Percentiles rank a stretch among this genome's conserved stretches.
These are phyloP conservation scores for Lasaia peninsularis DNA, from an alignment of 1,140 invertebrate genomes.

Conservation along the genomic window DNA sequence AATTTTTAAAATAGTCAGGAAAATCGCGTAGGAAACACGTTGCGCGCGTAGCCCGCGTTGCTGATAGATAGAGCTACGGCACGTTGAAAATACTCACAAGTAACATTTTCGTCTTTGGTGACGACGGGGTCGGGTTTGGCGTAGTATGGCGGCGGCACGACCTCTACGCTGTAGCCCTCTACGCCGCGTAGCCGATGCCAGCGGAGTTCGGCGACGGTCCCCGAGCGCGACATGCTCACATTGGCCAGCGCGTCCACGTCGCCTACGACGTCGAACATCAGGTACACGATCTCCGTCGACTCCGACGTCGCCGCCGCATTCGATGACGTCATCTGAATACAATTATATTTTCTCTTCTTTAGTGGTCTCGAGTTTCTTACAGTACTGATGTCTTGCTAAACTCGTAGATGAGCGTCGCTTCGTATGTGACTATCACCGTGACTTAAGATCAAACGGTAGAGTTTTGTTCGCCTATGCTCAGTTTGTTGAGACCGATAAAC, in stretches of 20 bases:
- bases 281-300: constrained; percentile 76
- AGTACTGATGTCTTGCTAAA: too few species aligned
- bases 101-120: constrained; percentile 64
- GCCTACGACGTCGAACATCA: constrained; percentile 80
- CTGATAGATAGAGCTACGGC: too few species aligned
- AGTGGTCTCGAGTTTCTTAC: background rate
- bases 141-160: constrained; percentile 74
- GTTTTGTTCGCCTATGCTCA: too few species aligned
- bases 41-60: too few species aligned
- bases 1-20: too few species aligned
- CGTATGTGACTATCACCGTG: too few species aligned
- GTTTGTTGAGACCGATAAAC: too few species aligned
- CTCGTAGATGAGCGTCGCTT: too few species aligned
- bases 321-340: constrained; percentile 80
- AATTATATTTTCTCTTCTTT: background rate
- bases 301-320: constrained; percentile 80
- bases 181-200: constrained; percentile 81
- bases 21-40: too few species aligned
- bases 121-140: constrained; percentile 55
- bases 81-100: constrained; percentile 73
- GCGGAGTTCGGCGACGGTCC: constrained; percentile 75
- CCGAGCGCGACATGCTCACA: constrained; percentile 69
- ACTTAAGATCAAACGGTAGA: too few species aligned
- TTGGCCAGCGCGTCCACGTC: constrained; percentile 80
- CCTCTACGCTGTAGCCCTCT: constrained; percentile 80